Percentiles rank a stretch among this genome's conserved stretches.
Evolutionary conservation across 2,797 vertebrate species (phyloP).

Genomic region (Clarias fuscus): DNA sequence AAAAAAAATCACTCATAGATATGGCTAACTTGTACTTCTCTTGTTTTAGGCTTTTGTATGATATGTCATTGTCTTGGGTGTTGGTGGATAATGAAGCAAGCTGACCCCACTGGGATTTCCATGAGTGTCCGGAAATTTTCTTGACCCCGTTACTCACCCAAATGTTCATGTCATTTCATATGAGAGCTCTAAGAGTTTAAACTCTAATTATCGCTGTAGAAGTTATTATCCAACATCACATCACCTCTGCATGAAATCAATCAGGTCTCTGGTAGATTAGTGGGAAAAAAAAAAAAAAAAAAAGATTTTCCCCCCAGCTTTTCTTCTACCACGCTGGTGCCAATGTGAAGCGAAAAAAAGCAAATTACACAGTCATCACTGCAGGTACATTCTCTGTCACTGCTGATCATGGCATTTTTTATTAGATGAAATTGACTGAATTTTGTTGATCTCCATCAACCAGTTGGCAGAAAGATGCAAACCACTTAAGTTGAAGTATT

Average conservation of each 20-base stretch:
- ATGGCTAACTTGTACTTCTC: neutral
- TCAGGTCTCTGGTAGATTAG: neutral
- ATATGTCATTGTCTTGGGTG: too few relatives aligned
- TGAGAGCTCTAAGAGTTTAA: neutral
- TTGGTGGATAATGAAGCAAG: neutral
- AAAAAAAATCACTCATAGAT: neutral
- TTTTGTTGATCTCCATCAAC: neutral
- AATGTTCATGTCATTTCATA: neutral
- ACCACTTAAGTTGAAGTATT: too few relatives aligned
- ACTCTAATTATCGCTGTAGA: neutral
- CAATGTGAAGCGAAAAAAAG: neutral
- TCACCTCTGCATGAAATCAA: constrained; percentile 11
- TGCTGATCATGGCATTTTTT: constrained; percentile 3
- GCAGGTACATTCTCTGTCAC: neutral
- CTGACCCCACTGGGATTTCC: neutral
- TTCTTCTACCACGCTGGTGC: neutral
- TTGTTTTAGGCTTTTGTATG: neutral
- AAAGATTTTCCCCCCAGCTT: constrained; percentile 1
- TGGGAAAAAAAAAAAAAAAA: neutral
- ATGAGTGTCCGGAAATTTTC: neutral
- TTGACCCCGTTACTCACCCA: neutral
- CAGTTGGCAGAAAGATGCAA: too few relatives aligned
- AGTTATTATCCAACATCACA: constrained; percentile 4
- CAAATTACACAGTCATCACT: constrained; percentile 7
- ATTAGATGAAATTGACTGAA: neutral